These are phyloP conservation scores for Lasioglossum lativentre DNA, from an alignment of 2,888 invertebrate species.

Conservation along the genomic window DNA sequence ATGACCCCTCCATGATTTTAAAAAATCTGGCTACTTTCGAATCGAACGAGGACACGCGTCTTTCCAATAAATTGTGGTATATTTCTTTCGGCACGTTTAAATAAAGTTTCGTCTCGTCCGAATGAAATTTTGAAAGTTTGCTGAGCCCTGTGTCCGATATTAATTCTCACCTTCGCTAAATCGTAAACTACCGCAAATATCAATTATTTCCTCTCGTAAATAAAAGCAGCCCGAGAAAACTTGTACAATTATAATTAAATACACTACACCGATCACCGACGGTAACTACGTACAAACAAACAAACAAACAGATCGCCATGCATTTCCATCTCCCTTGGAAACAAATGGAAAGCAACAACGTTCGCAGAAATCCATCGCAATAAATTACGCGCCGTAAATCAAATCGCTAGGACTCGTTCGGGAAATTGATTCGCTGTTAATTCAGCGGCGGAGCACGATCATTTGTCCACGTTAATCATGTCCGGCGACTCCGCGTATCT, in stretches of 20 bases:
- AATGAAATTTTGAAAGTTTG: too few species aligned
- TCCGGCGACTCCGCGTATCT: background rate
- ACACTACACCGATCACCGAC: background rate
- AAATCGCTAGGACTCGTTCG: background rate
- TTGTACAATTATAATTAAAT: background rate
- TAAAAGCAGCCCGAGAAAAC: background rate
- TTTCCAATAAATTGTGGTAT: background rate
- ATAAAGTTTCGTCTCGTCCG: too few species aligned
- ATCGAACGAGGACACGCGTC: background rate
- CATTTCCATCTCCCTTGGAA: background rate
- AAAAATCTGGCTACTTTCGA: background rate
- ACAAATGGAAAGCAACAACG: background rate
- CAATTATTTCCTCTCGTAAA: background rate
- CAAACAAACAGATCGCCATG: background rate
- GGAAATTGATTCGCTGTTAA: background rate
- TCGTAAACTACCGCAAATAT: background rate
- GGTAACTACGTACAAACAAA: background rate
- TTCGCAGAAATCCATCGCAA: background rate
- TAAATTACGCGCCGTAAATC: constrained; percentile 1
- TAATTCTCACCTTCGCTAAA: background rate
- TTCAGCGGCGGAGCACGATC: background rate
- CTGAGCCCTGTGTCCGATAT: too few species aligned
- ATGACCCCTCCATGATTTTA: background rate
- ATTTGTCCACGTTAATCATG: constrained; percentile 1
- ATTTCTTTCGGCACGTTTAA: background rate